phyloP scores from a whole-genome alignment of 2,113 vertebrate genomes.

The Hucho hucho region DNA sequence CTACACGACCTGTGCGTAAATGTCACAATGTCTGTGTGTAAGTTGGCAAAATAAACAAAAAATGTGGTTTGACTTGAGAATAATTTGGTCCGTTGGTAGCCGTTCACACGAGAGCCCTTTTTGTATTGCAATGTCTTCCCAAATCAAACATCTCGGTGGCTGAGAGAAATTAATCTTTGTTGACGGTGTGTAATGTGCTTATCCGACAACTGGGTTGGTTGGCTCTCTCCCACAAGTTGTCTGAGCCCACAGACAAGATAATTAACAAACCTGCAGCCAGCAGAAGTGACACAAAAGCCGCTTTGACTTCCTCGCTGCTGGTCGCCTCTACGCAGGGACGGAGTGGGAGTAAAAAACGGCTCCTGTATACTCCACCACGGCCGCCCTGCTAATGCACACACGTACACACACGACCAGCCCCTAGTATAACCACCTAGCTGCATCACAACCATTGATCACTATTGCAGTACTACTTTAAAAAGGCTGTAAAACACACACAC shows the following conservation, averaged over 20 bases:
- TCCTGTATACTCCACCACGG: too few relatives aligned
- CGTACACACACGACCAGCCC: too few relatives aligned
- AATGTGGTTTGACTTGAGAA: not conserved
- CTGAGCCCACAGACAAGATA: slow-evolving; percentile 63
- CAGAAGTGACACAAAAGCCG: slow-evolving; percentile 73
- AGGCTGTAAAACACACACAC: too few relatives aligned
- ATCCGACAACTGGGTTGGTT: slow-evolving; percentile 51
- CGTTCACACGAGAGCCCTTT: not conserved
- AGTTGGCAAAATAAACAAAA: not conserved
- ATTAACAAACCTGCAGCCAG: slow-evolving; percentile 76
- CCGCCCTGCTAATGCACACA: too few relatives aligned
- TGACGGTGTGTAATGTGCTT: slow-evolving; percentile 63
- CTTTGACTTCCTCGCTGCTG: slow-evolving; percentile 82
- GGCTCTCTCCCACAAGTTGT: slow-evolving; percentile 60
- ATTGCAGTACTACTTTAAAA: too few relatives aligned
- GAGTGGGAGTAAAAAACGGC: too few relatives aligned
- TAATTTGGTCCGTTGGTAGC: not conserved
- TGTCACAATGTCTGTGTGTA: not conserved
- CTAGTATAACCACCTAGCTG: too few relatives aligned
- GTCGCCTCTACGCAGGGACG: slow-evolving; percentile 66
- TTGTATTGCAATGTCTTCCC: slow-evolving; percentile 28
- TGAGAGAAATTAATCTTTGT: slow-evolving; percentile 68
- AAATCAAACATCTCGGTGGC: slow-evolving; percentile 49
- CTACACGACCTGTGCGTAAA: too few relatives aligned
- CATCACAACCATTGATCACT: too few relatives aligned